Evolutionary conservation across 2,888 invertebrate genomes (phyloP).

Genomic region (Harmothoe impar): DNA sequence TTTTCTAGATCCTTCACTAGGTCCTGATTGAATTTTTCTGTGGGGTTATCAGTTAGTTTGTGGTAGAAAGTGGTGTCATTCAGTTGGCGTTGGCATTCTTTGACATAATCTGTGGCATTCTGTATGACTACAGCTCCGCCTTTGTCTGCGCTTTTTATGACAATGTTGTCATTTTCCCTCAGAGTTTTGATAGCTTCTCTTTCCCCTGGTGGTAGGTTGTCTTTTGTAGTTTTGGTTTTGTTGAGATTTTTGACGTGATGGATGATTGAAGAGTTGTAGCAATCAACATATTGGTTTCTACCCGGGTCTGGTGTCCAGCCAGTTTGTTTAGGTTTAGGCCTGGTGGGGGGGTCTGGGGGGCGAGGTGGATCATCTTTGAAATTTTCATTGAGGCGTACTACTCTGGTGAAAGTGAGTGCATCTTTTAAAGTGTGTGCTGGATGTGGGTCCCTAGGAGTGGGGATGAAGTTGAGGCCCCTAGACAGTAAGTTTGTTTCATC

Average conservation of each 20-base stretch:
- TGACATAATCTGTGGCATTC: not conserved
- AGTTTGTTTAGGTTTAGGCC: too few relatives aligned
- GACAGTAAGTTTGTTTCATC: not conserved
- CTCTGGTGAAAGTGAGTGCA: not conserved
- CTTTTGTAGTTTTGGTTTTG: not conserved
- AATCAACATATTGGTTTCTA: not conserved
- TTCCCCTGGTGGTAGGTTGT: not conserved
- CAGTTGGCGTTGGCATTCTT: not conserved
- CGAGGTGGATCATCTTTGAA: not conserved
- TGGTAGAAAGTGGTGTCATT: not conserved
- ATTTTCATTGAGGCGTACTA: not conserved
- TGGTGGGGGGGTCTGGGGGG: not conserved
- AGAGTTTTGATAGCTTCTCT: not conserved
- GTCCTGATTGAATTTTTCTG: not conserved
- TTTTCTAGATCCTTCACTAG: not conserved
- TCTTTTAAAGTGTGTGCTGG: not conserved
- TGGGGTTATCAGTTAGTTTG: not conserved
- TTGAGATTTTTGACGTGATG: not conserved
- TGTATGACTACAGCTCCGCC: not conserved
- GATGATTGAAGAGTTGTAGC: not conserved
- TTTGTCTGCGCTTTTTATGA: not conserved
- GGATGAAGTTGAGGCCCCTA: not conserved
- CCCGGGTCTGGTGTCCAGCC: not conserved
- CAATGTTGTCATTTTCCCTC: not conserved
- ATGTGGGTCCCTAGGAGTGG: not conserved